These are phyloP conservation scores for Timema podura DNA, from an alignment of 2,888 invertebrate genomes.

Conservation along the genomic window DNA sequence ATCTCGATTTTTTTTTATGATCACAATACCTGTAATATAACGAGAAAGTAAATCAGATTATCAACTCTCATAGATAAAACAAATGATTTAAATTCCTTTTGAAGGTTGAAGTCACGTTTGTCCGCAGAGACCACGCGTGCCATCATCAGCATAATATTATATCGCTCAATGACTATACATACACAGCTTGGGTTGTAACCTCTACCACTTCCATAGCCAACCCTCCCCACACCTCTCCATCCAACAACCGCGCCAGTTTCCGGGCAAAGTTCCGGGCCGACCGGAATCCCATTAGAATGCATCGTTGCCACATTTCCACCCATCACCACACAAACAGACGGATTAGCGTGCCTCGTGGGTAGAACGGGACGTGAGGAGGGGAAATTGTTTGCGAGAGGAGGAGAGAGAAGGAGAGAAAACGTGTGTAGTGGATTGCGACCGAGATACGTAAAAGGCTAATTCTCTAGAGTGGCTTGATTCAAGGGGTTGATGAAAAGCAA, in stretches of 20 bases:
- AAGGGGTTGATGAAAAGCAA: neutral
- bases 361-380: neutral
- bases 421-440: neutral
- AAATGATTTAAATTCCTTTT: too few species aligned
- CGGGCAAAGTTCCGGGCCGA: conserved; percentile 26
- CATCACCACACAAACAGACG: conserved; percentile 25
- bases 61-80: too few species aligned
- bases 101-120: too few species aligned
- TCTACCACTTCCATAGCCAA: neutral
- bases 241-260: conserved; percentile 22
- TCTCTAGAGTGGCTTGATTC: neutral
- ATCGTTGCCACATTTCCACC: conserved; percentile 31
- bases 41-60: too few species aligned
- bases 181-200: too few species aligned
- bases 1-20: too few species aligned
- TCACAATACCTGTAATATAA: too few species aligned
- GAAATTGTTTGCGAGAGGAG: neutral
- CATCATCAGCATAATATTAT: too few species aligned
- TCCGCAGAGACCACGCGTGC: too few species aligned
- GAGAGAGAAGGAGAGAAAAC: neutral
- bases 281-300: conserved; percentile 31
- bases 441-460: conserved; percentile 16
- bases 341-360: conserved; percentile 15
- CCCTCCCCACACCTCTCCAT: neutral
- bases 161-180: too few species aligned